Conservation (phyloP, 2,113 vertebrate genomes). For the Hydropotes inermis region DNA sequence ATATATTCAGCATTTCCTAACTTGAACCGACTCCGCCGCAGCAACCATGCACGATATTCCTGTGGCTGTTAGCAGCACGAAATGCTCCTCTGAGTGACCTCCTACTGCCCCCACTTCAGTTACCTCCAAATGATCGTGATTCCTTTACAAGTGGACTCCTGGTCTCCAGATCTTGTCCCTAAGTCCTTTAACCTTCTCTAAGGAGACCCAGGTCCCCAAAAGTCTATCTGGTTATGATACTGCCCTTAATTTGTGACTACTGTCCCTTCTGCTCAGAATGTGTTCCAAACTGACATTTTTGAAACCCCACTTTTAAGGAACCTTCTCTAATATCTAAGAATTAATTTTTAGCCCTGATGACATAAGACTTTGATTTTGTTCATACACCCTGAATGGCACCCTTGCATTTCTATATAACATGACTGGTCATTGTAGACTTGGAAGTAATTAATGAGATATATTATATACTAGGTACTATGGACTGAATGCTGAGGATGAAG, state of each 20-base stretch:
- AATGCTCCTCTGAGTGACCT: background rate
- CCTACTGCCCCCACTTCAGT: background rate
- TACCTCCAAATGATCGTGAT: background rate
- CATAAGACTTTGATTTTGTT: background rate
- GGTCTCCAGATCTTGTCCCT: background rate
- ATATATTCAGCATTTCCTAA: background rate
- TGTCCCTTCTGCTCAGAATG: background rate
- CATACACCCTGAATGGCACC: background rate
- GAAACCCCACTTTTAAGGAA: background rate
- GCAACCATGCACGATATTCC: background rate
- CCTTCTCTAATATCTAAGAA: background rate
- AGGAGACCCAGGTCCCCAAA: background rate
- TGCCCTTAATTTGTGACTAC: background rate
- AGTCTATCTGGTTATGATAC: background rate
- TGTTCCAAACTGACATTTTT: background rate
- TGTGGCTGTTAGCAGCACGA: too few relatives aligned
- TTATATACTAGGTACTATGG: background rate
- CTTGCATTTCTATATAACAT: background rate
- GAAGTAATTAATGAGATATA: background rate
- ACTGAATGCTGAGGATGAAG: background rate
- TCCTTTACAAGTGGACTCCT: background rate
- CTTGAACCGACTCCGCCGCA: accelerated
- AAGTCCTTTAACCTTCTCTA: background rate
- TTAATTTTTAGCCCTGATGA: background rate
- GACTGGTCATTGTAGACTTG: background rate